Evolutionary conservation across 2,888 invertebrate genomes (phyloP).

Genomic region (Heteromurus nitidus): DNA sequence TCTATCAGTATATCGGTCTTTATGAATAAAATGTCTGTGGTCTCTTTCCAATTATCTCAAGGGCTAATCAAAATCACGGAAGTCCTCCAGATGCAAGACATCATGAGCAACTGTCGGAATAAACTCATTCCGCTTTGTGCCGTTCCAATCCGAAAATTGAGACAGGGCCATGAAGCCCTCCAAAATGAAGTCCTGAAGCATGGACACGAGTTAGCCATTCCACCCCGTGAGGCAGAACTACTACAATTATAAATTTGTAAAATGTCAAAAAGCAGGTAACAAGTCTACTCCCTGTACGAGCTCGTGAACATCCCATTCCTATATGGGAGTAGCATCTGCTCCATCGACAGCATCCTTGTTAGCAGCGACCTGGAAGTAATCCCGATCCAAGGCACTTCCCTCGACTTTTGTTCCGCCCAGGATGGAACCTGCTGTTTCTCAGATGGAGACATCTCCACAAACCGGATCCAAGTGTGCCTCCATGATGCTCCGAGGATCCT

Average conservation of each 20-base stretch:
- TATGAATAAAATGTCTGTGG: neutral
- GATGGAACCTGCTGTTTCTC: neutral
- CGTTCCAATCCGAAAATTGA: neutral
- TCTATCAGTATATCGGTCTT: too few species aligned
- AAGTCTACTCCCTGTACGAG: too few species aligned
- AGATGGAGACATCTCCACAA: neutral
- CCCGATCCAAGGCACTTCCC: neutral
- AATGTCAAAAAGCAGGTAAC: too few species aligned
- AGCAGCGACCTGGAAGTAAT: neutral
- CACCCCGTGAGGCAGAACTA: neutral
- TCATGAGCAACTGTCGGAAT: neutral
- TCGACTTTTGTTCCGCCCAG: neutral
- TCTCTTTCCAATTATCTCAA: neutral
- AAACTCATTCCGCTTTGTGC: neutral
- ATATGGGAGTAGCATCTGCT: too few species aligned
- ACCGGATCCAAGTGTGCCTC: neutral
- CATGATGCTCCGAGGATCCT: neutral
- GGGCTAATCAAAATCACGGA: neutral
- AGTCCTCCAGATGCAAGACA: neutral
- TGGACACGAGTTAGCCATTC: slow-evolving; percentile 5
- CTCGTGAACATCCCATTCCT: too few species aligned
- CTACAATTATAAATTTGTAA: too few species aligned
- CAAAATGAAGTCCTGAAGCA: neutral
- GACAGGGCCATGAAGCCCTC: neutral
- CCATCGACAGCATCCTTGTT: too few species aligned